A percentile compares a stretch with the other conserved stretches of the same genome.
phyloP scores from a whole-genome alignment of 2,113 vertebrate genomes.

The Prunella himalayana region DNA sequence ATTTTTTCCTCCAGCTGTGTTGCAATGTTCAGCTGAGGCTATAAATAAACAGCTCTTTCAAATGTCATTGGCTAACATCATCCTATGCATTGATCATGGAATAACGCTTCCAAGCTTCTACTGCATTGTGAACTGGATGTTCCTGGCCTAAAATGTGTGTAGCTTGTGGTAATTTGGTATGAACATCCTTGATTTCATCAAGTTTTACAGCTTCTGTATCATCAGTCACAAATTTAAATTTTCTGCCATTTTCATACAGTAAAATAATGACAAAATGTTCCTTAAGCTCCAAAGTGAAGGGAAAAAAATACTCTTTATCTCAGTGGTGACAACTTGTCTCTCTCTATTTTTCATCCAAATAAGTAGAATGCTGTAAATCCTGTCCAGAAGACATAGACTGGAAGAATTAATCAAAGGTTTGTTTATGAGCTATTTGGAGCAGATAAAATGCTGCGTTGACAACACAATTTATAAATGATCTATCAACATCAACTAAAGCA shows the following conservation, averaged over 20 bases:
- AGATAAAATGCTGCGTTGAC: constrained; percentile 75
- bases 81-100: constrained; percentile 21
- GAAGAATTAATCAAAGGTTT: constrained; percentile 77
- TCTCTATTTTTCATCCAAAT: constrained; percentile 73
- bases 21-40: constrained; percentile 3
- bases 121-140: background rate
- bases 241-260: constrained; percentile 28
- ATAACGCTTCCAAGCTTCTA: background rate
- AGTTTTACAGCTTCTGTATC: background rate
- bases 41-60: constrained; percentile 39
- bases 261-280: constrained; percentile 49
- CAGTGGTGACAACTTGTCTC: constrained; percentile 63
- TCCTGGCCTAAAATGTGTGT: background rate
- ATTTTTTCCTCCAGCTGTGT: constrained; percentile 40
- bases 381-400: constrained; percentile 66
- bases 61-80: constrained; percentile 50
- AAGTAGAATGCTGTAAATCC: constrained; percentile 72
- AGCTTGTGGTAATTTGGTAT: background rate
- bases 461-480: constrained; percentile 74
- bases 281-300: constrained; percentile 27
- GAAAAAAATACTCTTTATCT: constrained; percentile 8
- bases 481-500: constrained; percentile 58
- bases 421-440: constrained; percentile 72
- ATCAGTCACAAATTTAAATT: constrained; percentile 43
- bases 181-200: background rate